These are phyloP conservation scores for Pitta sordida DNA, from an alignment of 2,113 vertebrate species.

Conservation along the genomic window DNA sequence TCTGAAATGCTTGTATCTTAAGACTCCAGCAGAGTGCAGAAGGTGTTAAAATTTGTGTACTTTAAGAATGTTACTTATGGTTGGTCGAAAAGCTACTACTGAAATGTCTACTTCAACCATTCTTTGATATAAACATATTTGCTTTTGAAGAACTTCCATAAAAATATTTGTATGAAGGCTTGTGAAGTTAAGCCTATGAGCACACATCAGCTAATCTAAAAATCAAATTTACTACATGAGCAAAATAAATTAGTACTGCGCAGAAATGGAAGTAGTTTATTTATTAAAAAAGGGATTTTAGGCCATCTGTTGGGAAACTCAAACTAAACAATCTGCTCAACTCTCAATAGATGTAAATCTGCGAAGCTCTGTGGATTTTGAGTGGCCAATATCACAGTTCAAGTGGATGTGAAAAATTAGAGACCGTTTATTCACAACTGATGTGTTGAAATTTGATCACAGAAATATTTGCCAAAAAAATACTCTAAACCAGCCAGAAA, in stretches of 20 bases:
- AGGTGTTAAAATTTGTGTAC: background rate
- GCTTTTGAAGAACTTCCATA: background rate
- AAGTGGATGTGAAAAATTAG: background rate
- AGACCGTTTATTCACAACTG: background rate
- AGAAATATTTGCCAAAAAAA: background rate
- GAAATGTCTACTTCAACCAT: background rate
- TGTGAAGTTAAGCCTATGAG: background rate
- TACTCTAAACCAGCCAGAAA: background rate
- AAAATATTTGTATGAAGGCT: background rate
- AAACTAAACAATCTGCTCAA: background rate
- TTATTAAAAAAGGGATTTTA: slow-evolving; percentile 22
- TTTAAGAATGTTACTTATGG: background rate
- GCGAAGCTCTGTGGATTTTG: background rate
- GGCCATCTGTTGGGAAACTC: slow-evolving; percentile 24
- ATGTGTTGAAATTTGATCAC: background rate
- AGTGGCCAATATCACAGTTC: background rate
- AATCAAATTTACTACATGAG: background rate
- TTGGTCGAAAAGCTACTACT: background rate
- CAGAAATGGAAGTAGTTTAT: background rate
- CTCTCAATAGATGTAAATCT: background rate
- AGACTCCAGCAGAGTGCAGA: background rate
- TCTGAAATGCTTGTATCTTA: background rate
- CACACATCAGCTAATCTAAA: background rate
- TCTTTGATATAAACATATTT: background rate
- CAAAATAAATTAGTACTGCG: slow-evolving; percentile 9